Evolutionary conservation across 1,140 invertebrate species (phyloP).

Genomic region (Vollenhovia emeryi): DNA sequence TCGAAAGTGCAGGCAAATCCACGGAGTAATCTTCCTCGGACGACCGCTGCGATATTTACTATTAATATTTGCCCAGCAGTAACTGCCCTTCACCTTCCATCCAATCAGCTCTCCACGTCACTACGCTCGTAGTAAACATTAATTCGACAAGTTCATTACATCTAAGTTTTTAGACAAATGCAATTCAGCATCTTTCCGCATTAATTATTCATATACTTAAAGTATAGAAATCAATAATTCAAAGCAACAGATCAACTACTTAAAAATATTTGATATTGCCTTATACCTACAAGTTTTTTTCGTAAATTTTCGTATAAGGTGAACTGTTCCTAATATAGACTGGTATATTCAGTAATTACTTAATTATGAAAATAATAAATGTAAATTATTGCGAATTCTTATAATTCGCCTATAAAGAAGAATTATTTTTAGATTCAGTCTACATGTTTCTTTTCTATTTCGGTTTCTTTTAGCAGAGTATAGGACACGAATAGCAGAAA

Average conservation of each 20-base stretch:
- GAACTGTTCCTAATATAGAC: not conserved
- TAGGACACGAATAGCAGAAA: not conserved
- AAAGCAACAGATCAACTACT: not conserved
- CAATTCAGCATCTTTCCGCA: not conserved
- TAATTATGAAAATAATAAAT: not conserved
- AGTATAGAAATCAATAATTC: not conserved
- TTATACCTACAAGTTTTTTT: not conserved
- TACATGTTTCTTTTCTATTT: not conserved
- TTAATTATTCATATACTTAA: not conserved
- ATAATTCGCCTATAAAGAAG: not conserved
- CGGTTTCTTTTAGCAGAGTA: not conserved
- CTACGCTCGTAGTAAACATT: not conserved
- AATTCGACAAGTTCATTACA: not conserved
- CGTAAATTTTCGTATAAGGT: not conserved
- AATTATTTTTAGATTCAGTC: not conserved
- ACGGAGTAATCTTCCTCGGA: constrained; percentile 55
- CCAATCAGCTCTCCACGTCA: constrained; percentile 9
- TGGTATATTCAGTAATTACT: not conserved
- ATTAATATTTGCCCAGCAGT: constrained; percentile 56
- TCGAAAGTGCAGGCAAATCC: constrained; percentile 59
- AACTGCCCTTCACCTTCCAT: constrained; percentile 20
- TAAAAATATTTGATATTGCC: not conserved
- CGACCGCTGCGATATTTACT: constrained; percentile 57
- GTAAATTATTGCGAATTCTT: not conserved
- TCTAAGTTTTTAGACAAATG: not conserved